A percentile compares a stretch with the other conserved stretches of the same genome.
Evolutionary conservation across 2,797 vertebrate species (phyloP).

Genomic region (Hozukius guyotensis): DNA sequence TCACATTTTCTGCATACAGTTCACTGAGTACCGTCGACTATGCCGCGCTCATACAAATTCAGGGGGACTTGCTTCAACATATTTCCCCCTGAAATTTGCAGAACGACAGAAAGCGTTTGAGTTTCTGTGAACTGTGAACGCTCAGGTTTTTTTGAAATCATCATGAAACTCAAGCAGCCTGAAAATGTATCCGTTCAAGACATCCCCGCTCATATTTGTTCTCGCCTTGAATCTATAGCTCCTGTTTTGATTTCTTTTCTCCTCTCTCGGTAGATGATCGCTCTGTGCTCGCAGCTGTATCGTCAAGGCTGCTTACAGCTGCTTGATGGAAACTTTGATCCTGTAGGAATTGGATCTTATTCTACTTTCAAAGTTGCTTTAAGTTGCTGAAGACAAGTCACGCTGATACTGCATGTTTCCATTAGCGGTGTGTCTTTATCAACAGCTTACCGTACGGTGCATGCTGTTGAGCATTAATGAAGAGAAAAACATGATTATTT

Average conservation of each 20-base stretch:
- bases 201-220: neutral
- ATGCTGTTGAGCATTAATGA: neutral
- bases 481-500: neutral
- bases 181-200: constrained; percentile 22
- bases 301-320: neutral
- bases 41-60: constrained; percentile 4
- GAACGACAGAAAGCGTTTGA: neutral
- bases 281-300: neutral
- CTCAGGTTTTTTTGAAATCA: constrained; percentile 32
- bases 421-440: neutral
- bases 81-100: neutral
- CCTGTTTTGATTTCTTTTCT: constrained; percentile 12
- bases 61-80: neutral
- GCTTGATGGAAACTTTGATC: constrained; percentile 5
- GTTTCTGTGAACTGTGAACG: constrained; percentile 11
- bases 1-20: constrained; percentile 9
- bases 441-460: too few relatives aligned
- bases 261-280: neutral
- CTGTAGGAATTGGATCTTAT: neutral
- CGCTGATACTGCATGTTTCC: neutral
- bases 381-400: neutral
- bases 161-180: constrained; percentile 37
- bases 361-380: neutral
- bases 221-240: neutral
- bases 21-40: neutral